Evolutionary conservation across 2,888 invertebrate species (phyloP), one percentile per base, ranked within the genome.

Genomic region (Hyppa rectilinea): DNA sequence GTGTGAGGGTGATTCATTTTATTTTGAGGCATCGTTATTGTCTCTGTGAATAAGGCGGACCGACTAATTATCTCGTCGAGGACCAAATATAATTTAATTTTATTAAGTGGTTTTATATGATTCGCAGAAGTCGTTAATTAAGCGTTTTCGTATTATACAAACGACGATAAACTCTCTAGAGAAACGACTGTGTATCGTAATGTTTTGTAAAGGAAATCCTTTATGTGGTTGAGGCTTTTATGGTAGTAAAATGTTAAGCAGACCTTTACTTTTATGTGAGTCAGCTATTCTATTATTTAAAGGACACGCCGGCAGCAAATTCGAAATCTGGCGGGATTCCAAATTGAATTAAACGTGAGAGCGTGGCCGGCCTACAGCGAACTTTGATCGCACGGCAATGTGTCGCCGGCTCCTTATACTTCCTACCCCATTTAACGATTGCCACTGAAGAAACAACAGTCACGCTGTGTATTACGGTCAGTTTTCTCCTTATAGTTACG

Each of bases 291-390:
- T 93, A 92, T 93, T 94, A 94, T 94, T 94, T 93, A 93, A 92
- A 90, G 92, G 92, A 93, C 92, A 91, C 86, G 91, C 88, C 87
- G 90, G 90, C 90, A 92, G 92, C 93, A 91, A 93, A 93, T 93
- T 92, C 91, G 87, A 90, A 93, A 93, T 93, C 94, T 95, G 95
- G 95, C 94, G 85, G 85, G 78, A 83, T 80, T 92, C 95, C 95
- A 95, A 95, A 95, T 94, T 94, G 94, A 95, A 94, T 95, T 93
- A 94, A 95, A 93, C 91, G 92, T 85, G 90, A 87, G 88, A 90
- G 87, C 88, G 87, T 87, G 89, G 89, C 87, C 88, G 85, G 90
- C 88, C 89, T 89, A 88, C 81, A 86, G 85, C 81, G 91, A 91
- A 91, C 90, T 93, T 93, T 92, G 92, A 92, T 92, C 91, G 88